Conservation (phyloP, 2,797 vertebrate genomes). For the Cyprinella venusta region DNA sequence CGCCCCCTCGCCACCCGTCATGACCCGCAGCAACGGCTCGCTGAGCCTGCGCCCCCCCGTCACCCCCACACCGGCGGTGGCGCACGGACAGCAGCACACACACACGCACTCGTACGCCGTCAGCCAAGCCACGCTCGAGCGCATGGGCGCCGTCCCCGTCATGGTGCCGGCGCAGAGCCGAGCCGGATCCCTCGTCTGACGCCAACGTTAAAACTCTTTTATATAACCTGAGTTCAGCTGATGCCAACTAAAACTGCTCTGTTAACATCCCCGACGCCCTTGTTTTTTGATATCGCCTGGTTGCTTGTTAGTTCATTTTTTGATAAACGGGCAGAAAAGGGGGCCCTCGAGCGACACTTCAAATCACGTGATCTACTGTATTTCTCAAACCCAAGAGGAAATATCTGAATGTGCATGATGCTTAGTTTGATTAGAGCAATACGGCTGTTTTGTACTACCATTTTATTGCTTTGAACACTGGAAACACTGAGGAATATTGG, state of each 20-base stretch:
- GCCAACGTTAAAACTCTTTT: constrained; percentile 58
- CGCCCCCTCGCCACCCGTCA: constrained; percentile 83
- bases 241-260: constrained; percentile 68
- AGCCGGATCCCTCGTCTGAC: constrained; percentile 91
- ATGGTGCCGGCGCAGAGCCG: constrained; percentile 97
- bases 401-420: constrained; percentile 61
- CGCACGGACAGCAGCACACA: constrained; percentile 80
- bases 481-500: neutral
- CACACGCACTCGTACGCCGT: constrained; percentile 84
- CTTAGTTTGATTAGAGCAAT: constrained; percentile 22
- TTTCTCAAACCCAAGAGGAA: constrained; percentile 9
- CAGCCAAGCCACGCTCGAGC: constrained; percentile 92
- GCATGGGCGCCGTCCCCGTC: constrained; percentile 93
- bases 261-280: constrained; percentile 27
- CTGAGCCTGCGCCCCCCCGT: constrained; percentile 82
- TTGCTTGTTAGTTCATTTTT: neutral
- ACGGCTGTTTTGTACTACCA: neutral
- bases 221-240: constrained; percentile 68
- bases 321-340: neutral
- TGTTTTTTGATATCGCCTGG: constrained; percentile 31
- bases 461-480: constrained; percentile 24
- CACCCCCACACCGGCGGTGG: constrained; percentile 65
- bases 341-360: neutral
- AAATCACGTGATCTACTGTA: neutral
- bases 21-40: constrained; percentile 87